Percentiles rank a stretch among this genome's conserved stretches.
These are phyloP conservation scores for Drosophila pegasa DNA, from an alignment of 2,888 invertebrate genomes.

Conservation along the genomic window DNA sequence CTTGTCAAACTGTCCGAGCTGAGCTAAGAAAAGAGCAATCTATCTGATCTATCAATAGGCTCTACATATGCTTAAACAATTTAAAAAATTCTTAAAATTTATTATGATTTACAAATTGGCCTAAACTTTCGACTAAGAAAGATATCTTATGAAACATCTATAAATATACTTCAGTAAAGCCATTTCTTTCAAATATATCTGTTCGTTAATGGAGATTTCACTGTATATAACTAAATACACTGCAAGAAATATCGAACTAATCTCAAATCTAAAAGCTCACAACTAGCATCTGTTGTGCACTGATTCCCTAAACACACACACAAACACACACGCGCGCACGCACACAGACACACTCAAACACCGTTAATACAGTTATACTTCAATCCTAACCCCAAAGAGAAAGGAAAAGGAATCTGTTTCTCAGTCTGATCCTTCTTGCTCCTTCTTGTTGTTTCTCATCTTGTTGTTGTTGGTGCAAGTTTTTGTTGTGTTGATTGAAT, in stretches of 20 bases:
- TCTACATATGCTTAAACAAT: neutral
- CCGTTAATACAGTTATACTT: neutral
- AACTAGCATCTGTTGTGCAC: slow-evolving; percentile 52
- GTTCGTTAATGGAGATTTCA: neutral
- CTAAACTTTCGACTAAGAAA: neutral
- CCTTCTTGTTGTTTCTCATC: slow-evolving; percentile 32
- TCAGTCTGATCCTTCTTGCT: slow-evolving; percentile 33
- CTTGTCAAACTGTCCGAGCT: neutral
- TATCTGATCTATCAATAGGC: neutral
- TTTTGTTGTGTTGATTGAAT: slow-evolving; percentile 62
- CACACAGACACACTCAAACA: slow-evolving; percentile 22
- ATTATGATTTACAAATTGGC: no score
- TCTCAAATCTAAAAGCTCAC: slow-evolving; percentile 57
- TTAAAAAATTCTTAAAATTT: neutral
- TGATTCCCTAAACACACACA: slow-evolving; percentile 33
- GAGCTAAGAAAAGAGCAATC: neutral
- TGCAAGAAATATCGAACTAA: slow-evolving; percentile 47
- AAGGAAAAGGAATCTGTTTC: slow-evolving; percentile 12
- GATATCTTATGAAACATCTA: neutral
- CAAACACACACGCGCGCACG: slow-evolving; percentile 11
- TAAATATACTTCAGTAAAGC: neutral
- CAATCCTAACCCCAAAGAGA: slow-evolving; percentile 8
- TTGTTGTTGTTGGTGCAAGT: slow-evolving; percentile 59
- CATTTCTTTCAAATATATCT: neutral
- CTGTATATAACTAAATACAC: slow-evolving; percentile 32